Conservation (phyloP, 2,888 invertebrate genomes). For the Allygus modestus region DNA sequence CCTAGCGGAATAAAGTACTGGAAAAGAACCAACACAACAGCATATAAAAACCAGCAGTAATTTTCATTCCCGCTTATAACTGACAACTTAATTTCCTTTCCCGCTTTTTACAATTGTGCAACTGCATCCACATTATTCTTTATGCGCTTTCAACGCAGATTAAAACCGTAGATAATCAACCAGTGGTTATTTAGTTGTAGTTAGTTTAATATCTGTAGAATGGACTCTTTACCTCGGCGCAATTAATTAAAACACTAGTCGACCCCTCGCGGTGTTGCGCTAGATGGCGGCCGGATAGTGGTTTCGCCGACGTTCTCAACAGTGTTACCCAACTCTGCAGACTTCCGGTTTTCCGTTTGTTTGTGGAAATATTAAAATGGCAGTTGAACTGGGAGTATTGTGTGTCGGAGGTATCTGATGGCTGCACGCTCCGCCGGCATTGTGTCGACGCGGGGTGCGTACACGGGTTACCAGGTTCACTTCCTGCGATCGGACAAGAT, state of each 20-base stretch:
- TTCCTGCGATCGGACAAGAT: background rate
- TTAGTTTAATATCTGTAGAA: background rate
- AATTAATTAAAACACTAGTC: conserved; percentile 53
- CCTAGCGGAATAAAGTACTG: background rate
- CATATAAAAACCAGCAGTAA: background rate
- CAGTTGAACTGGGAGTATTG: conserved; percentile 9
- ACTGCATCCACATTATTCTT: background rate
- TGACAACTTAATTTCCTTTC: conserved; percentile 32
- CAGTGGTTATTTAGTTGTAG: background rate
- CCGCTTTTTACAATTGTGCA: conserved; percentile 5
- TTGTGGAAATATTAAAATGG: conserved; percentile 50
- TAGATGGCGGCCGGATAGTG: conserved; percentile 9
- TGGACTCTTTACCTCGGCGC: background rate
- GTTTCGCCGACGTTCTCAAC: conserved; percentile 44
- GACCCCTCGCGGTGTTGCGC: background rate
- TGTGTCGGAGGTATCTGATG: conserved; percentile 44
- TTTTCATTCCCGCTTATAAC: background rate
- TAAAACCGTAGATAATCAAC: conserved; percentile 20
- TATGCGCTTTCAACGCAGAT: conserved; percentile 37
- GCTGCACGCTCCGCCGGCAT: conserved; percentile 40
- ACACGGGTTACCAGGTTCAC: background rate
- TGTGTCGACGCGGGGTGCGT: conserved; percentile 9
- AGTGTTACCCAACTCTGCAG: conserved; percentile 49
- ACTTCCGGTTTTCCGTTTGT: conserved; percentile 55
- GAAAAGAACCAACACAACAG: background rate